Percentiles rank a stretch among this genome's conserved stretches.
Evolutionary conservation across 2,797 vertebrate species (phyloP).

Genomic region (Poecilia wingei): DNA sequence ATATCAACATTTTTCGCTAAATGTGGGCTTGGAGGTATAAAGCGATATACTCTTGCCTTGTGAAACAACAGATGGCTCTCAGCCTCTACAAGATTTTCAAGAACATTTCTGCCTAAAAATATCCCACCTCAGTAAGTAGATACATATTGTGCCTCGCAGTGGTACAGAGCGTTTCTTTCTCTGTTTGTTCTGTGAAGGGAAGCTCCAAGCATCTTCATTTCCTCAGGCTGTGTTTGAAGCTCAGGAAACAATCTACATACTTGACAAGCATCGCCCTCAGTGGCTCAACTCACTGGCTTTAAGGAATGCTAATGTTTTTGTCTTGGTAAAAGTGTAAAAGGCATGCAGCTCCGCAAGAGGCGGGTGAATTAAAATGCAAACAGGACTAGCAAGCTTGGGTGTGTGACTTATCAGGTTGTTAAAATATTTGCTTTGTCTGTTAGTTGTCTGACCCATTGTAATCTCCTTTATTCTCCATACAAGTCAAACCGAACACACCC

Average conservation of each 20-base stretch:
- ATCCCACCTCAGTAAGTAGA: constrained; percentile 5
- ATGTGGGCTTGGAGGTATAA: background rate
- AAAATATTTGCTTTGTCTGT: constrained; percentile 51
- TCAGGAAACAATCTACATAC: constrained; percentile 74
- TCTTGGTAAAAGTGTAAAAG: background rate
- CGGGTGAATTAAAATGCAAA: constrained; percentile 36
- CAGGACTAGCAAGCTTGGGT: constrained; percentile 55
- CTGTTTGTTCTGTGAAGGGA: constrained; percentile 18
- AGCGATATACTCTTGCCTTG: constrained; percentile 4
- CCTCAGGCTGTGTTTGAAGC: constrained; percentile 49
- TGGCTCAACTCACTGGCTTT: constrained; percentile 54
- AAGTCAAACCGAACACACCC: constrained; percentile 55
- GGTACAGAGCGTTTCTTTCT: constrained; percentile 12
- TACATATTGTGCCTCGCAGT: background rate
- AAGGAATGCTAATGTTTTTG: constrained; percentile 64
- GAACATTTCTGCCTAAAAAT: background rate
- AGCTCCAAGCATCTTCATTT: constrained; percentile 37
- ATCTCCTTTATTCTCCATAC: constrained; percentile 27
- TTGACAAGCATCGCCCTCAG: constrained; percentile 70
- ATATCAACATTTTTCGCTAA: constrained; percentile 18
- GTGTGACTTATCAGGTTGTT: constrained; percentile 28
- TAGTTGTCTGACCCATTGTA: constrained; percentile 45
- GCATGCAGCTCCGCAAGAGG: background rate
- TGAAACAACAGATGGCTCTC: constrained; percentile 41
- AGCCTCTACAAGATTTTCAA: constrained; percentile 17